Base-by-base conservation (phyloP, 64 coral and sea anemone species). In the Pocillopora verrucosa region DNA sequence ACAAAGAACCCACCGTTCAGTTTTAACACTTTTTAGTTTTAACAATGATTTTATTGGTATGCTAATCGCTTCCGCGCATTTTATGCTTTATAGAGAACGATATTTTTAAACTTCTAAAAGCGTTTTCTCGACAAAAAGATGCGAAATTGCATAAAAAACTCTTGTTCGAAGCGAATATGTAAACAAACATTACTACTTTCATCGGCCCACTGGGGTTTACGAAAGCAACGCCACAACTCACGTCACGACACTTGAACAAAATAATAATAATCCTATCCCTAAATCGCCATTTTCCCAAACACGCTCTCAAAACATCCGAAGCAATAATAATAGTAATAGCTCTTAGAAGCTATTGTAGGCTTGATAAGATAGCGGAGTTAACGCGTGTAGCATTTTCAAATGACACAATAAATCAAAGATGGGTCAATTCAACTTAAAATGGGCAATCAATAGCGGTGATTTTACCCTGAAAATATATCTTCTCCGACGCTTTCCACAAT, bases 381-480 rank as follows among this genome's bases (percentile, higher is more conserved):
- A 72, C 57, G 72, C 72, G 82, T 58, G 19, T 16, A 74, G 74
- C 41, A 61, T 73, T 20, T 34, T 13, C 81, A 82, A 16, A 81
- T 75, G 34, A 87, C 41, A 72, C 76, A 9, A 57, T 59, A 83
- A 67, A 70, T 83, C 34, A 83, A 37, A 67, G 60, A 51, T 77
- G 37, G 34, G 67, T 10, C 79, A 62, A 20, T 16, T 19, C 4
- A 22, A 56, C 9, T 80, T 36, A 20, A 94, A 86, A 79, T 36
- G 75, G 58, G 38, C 89, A 59, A 74, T 67, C 79, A 73, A 34
- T 60, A 36, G 14, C 60, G 4, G 58, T 36, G 16, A 68, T 15
- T 58, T 94, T 95, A 98, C 96, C 96, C 96, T 61, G 96, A 92
- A 19, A 98, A 92, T 20, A 98, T 59, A 37, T 98, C 96, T 61